Evolutionary conservation across 2,888 invertebrate genomes (phyloP).

Genomic region (Enchytraeus crypticus): DNA sequence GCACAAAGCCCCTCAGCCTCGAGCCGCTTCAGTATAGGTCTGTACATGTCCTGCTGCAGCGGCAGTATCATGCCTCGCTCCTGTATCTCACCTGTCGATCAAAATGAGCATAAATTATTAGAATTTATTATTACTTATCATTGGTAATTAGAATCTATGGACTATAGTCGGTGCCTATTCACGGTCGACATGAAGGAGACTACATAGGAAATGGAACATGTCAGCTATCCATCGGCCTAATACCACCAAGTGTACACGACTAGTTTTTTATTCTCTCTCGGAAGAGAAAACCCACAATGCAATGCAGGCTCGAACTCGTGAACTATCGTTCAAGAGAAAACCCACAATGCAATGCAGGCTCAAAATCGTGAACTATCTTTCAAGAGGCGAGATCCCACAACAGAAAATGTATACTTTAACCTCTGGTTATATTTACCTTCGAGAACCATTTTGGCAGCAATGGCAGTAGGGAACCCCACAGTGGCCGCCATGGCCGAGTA

Average conservation of each 20-base stretch:
- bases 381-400: no score
- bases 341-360: no score
- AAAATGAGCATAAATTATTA: neutral
- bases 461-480: constrained; percentile 86
- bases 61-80: constrained; percentile 85
- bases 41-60: constrained; percentile 80
- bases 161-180: neutral
- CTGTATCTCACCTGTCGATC: constrained; percentile 78
- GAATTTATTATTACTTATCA: neutral
- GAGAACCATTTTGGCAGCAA: constrained; percentile 92
- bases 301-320: neutral
- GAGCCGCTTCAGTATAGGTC: constrained; percentile 76
- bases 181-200: no score
- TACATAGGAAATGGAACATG: no score
- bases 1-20: constrained; percentile 67
- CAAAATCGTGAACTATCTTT: no score
- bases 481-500: constrained; percentile 94
- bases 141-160: neutral
- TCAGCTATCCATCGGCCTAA: no score
- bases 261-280: no score
- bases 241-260: no score
- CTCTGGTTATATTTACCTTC: constrained; percentile 75
- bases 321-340: neutral
- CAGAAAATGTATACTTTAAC: no score
- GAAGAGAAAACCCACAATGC: neutral